phyloP scores from a whole-genome alignment of 53 echinoderm and acorn worm genomes.

The Mesocentrotus franciscanus region DNA sequence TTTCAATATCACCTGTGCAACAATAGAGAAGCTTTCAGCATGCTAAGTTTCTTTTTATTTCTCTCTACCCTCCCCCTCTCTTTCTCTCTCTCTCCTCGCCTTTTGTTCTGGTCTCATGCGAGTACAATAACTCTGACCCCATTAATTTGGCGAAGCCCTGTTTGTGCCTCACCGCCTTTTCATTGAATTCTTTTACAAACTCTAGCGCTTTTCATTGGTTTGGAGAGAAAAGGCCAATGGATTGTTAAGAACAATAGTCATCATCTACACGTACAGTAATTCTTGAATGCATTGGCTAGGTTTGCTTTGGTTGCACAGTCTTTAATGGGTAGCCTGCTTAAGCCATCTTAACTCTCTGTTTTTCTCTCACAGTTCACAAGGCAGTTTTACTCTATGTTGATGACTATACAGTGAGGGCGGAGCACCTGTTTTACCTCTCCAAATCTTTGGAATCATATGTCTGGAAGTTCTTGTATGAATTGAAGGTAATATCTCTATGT shows the following conservation, averaged over 20 bases:
- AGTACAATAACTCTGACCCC: conserved; percentile 56
- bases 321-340: conserved; percentile 52
- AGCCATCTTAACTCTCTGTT: conserved; percentile 51
- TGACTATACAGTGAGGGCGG: neutral
- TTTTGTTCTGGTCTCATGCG: conserved; percentile 17
- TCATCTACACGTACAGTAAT: conserved; percentile 59
- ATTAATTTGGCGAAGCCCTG: conserved; percentile 67
- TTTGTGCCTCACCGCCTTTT: conserved; percentile 65
- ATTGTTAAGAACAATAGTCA: conserved; percentile 63
- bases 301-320: conserved; percentile 24
- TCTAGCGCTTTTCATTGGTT: conserved; percentile 41
- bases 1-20: conserved; percentile 51
- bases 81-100: conserved; percentile 44
- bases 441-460: neutral
- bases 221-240: conserved; percentile 39
- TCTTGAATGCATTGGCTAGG: conserved; percentile 34
- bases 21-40: neutral
- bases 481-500: conserved; percentile 8
- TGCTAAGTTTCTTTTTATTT: conserved; percentile 44
- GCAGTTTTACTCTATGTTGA: neutral
- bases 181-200: conserved; percentile 61
- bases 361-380: conserved; percentile 40
- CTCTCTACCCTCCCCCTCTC: conserved; percentile 39
- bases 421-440: neutral
- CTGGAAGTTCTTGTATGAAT: neutral